These are phyloP conservation scores for Pseudorasbora parva DNA, from an alignment of 2,113 vertebrate species.

Conservation along the genomic window DNA sequence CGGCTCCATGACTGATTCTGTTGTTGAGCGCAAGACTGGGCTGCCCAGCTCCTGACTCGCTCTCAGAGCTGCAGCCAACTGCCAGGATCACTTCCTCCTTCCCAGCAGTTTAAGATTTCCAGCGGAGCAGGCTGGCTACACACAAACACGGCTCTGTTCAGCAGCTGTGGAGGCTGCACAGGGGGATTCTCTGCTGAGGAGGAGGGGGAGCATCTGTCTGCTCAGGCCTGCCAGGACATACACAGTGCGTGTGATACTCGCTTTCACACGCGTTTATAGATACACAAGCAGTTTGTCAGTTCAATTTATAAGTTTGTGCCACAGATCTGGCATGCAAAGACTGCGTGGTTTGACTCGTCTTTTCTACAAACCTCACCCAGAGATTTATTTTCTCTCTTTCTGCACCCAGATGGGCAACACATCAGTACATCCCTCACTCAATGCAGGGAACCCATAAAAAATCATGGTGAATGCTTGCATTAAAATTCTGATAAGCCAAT, in stretches of 20 bases:
- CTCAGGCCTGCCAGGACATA: constrained; percentile 48
- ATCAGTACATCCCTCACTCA: background rate
- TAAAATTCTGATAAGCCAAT: background rate
- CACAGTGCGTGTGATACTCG: constrained; percentile 1
- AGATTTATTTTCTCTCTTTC: background rate
- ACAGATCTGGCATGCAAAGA: background rate
- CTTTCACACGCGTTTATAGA: background rate
- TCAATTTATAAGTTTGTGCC: constrained; percentile 11
- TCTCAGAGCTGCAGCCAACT: constrained; percentile 48
- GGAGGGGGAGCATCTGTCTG: constrained; percentile 55
- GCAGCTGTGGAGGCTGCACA: constrained; percentile 56
- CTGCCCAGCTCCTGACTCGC: constrained; percentile 25
- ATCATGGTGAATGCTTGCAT: background rate
- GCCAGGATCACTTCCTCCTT: constrained; percentile 62
- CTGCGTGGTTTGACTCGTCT: background rate
- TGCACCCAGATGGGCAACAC: background rate
- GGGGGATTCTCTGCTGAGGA: constrained; percentile 45
- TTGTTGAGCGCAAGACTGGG: constrained; percentile 36
- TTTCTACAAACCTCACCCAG: background rate
- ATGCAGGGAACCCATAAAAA: background rate
- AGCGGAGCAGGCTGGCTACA: constrained; percentile 47
- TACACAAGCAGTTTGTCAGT: constrained; percentile 13
- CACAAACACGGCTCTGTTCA: constrained; percentile 61
- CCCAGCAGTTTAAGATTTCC: constrained; percentile 62
- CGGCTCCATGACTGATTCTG: constrained; percentile 49